Evolutionary conservation across 2,888 invertebrate genomes (phyloP).

Genomic region (Apamea sordens): DNA sequence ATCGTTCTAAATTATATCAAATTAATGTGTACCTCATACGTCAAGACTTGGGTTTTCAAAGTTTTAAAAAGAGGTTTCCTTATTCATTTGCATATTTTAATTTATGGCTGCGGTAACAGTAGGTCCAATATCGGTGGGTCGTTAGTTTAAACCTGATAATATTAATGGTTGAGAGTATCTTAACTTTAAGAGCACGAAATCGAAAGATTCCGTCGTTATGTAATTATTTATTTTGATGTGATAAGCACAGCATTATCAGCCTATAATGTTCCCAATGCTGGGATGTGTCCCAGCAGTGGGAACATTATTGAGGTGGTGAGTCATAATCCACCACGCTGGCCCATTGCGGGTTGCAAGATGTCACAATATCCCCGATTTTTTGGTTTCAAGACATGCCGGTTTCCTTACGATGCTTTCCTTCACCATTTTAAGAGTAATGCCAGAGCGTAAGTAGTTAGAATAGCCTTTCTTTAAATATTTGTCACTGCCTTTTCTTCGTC

Average conservation of each 20-base stretch:
- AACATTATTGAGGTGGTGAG: too few species aligned
- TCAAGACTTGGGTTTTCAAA: conserved; percentile 39
- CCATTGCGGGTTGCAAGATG: too few species aligned
- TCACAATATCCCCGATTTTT: neutral
- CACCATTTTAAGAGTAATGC: neutral
- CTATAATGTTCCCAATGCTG: neutral
- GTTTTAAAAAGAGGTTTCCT: conserved; percentile 51
- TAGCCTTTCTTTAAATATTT: neutral
- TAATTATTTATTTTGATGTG: neutral
- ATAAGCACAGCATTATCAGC: neutral
- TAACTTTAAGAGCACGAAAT: conserved; percentile 9
- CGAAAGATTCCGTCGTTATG: neutral
- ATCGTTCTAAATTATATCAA: conserved; percentile 48
- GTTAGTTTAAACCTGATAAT: conserved; percentile 22
- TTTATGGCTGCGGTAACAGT: conserved; percentile 40
- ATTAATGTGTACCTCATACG: conserved; percentile 46
- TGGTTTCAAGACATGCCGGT: neutral
- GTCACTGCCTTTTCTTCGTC: neutral
- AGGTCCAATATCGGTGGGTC: conserved; percentile 19
- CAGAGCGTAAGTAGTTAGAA: too few species aligned
- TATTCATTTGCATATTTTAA: conserved; percentile 55
- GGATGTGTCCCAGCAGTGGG: too few species aligned
- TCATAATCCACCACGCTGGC: neutral
- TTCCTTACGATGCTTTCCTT: neutral
- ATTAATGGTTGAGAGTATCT: conserved; percentile 22